Evolutionary conservation across 2,888 invertebrate species (phyloP).

Genomic region (Parapristionchus giblindavisi): DNA sequence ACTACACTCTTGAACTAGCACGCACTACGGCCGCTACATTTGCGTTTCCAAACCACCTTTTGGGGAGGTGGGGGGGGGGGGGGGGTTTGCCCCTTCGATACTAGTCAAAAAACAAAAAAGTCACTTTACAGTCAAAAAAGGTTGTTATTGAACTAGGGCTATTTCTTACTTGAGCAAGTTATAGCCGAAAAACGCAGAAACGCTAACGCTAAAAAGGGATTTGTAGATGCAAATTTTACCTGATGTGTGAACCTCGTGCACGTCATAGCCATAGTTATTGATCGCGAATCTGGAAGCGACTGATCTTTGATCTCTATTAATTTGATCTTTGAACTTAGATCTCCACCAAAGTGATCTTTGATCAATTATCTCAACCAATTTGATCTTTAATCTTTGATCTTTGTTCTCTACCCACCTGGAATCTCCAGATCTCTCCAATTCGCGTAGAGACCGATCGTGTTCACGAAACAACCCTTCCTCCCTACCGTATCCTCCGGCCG

Average conservation of each 20-base stretch:
- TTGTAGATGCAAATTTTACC: conserved; percentile 42
- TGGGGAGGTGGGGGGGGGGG: too few species aligned
- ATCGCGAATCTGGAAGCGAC: conserved; percentile 34
- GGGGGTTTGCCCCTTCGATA: too few species aligned
- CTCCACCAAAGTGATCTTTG: neutral
- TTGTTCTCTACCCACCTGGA: conserved; percentile 5
- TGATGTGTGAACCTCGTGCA: conserved; percentile 66
- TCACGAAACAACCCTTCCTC: too few species aligned
- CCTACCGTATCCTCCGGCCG: too few species aligned
- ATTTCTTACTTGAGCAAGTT: too few species aligned
- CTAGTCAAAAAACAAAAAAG: too few species aligned
- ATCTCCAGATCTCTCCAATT: conserved; percentile 33
- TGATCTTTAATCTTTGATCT: neutral
- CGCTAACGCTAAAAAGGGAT: neutral
- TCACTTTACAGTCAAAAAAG: too few species aligned
- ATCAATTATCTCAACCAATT: neutral
- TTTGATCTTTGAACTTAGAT: neutral
- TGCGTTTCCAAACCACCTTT: too few species aligned
- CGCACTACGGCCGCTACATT: too few species aligned
- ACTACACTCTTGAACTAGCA: too few species aligned
- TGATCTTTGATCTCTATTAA: neutral
- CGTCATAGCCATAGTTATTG: conserved; percentile 67
- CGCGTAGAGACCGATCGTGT: conserved; percentile 7
- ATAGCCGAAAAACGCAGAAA: neutral
- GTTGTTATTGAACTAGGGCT: too few species aligned